Evolutionary conservation across 2,113 vertebrate species (phyloP).

Genomic region (Macaca mulatta): DNA sequence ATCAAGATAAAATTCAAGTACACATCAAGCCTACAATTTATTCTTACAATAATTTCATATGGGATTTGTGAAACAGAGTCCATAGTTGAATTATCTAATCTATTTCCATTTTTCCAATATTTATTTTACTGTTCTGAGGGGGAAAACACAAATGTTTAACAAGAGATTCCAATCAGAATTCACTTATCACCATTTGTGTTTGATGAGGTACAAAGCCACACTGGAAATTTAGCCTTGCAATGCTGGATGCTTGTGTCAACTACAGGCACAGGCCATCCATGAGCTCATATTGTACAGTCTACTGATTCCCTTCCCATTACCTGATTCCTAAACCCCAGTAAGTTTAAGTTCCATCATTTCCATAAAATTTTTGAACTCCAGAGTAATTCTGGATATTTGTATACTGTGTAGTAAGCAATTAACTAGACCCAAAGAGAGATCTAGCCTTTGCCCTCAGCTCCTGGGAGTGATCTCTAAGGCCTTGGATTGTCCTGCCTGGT

Average conservation of each 20-base stretch:
- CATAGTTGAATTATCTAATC: slow-evolving; percentile 7
- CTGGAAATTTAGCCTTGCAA: neutral
- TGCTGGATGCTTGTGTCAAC: neutral
- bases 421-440: neutral
- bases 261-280: neutral
- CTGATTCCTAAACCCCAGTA: neutral
- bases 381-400: neutral
- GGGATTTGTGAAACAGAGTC: neutral
- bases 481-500: neutral
- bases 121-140: neutral
- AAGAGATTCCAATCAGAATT: slow-evolving; percentile 18
- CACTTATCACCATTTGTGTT: neutral
- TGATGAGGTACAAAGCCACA: neutral
- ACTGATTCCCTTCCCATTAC: neutral
- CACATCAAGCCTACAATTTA: slow-evolving; percentile 8
- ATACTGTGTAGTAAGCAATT: neutral
- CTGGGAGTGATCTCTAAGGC: neutral
- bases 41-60: neutral
- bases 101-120: slow-evolving; percentile 6
- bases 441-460: neutral
- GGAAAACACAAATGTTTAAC: neutral
- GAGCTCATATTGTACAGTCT: neutral
- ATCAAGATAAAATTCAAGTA: slow-evolving; percentile 50
- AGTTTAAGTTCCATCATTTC: neutral
- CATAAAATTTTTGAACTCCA: neutral